Evolutionary conservation across 2,113 vertebrate genomes (phyloP), one percentile per base, ranked within the genome.

Genomic region (Tachycineta bicolor): DNA sequence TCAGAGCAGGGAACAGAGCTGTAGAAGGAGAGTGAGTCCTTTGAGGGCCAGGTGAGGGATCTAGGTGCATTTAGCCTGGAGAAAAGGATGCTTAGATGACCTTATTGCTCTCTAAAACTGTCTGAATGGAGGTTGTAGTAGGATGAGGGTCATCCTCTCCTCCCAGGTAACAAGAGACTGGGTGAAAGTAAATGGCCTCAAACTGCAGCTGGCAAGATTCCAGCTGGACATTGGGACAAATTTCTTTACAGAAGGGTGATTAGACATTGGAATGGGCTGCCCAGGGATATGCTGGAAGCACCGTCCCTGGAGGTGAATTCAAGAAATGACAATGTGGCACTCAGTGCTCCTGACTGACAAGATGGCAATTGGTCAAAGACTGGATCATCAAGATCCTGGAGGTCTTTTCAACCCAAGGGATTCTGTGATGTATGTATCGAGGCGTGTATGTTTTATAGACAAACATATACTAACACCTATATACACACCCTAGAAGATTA

Each of bases 401-500:
- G 12, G 26, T 59, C 19, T 89, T 39, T 67, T 39, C 39, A 89
- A n/a, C 1, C 8, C 39, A 39, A 21, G 16, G 10, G 44, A 14
- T 59, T 44, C 18, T 65, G 18, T 52, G 10, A 52, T 34, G 23
- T 28, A 18, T 23, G 25, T 43, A 39, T 1, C 46, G 33, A 7
- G 19, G 23, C 8, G 22, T 43, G 12, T 23, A 5, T 44, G 10
- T 37, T 74, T 59, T 68, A 64, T 26, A 23, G 33, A 49, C 25
- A 20, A 14, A 60, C 1, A 15, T 23, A 44, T 12, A 12, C 31
- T 23, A 23, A 60, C 9, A 55, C 14, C 5, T 33, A 7, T 20
- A 44, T 67, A 14, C 0, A 4, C 6, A 44, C 14, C 5, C 7
- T 73, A 17, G 16, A 58, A 55, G 3, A 19, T 29, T 21, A 39